Evolutionary conservation across 2,113 vertebrate genomes (phyloP).

Genomic region (Phrynocephalus versicolor): DNA sequence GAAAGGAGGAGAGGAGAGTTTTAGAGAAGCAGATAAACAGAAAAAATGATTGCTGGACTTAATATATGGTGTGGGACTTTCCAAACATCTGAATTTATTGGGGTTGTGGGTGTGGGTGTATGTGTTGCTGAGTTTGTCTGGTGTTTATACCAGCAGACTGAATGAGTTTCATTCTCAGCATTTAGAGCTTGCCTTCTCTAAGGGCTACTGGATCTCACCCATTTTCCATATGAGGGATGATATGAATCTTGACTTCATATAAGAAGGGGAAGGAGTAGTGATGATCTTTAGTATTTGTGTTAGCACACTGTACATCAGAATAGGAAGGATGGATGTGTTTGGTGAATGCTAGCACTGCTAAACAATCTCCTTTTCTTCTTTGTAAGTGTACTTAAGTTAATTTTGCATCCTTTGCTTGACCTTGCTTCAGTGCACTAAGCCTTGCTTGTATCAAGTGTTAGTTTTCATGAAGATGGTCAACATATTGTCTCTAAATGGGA

Average conservation of each 20-base stretch:
- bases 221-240: background rate
- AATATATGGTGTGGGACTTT: background rate
- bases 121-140: background rate
- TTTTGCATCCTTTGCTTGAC: background rate
- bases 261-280: background rate
- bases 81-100: background rate
- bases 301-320: background rate
- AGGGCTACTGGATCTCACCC: background rate
- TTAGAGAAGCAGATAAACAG: background rate
- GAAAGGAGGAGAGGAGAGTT: background rate
- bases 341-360: background rate
- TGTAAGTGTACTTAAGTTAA: background rate
- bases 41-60: background rate
- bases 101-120: background rate
- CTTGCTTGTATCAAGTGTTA: background rate
- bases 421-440: background rate
- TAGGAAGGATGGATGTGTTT: background rate
- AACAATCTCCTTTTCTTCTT: background rate
- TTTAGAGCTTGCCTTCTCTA: background rate
- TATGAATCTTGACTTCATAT: background rate
- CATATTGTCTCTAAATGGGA: background rate
- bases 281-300: background rate
- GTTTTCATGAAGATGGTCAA: background rate
- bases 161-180: background rate
- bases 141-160: background rate